Conservation (phyloP, 2,888 invertebrate species). For the Hypercompe scribonia region DNA sequence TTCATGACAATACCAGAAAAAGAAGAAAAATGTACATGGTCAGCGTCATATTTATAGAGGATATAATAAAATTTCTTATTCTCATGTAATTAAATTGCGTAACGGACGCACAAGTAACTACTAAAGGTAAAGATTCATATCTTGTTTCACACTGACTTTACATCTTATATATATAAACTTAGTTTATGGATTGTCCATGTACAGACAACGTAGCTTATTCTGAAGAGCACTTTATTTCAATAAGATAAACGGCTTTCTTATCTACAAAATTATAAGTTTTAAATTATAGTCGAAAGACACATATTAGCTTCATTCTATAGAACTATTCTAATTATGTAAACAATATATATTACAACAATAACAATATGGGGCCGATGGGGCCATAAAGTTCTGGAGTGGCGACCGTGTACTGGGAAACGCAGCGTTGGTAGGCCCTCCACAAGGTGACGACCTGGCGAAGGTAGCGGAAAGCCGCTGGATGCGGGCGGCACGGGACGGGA, state of each 20-base stretch:
- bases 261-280: not conserved
- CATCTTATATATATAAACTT: not conserved
- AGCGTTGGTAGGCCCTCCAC: too few relatives aligned
- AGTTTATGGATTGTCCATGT: not conserved
- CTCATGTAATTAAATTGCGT: not conserved
- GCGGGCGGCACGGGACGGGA: too few relatives aligned
- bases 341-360: too few relatives aligned
- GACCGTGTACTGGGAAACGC: too few relatives aligned
- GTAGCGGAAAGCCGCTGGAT: too few relatives aligned
- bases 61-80: constrained; percentile 13
- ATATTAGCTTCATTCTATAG: too few relatives aligned
- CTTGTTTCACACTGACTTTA: not conserved
- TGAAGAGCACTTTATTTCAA: not conserved
- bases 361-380: too few relatives aligned
- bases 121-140: constrained; percentile 3
- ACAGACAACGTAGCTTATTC: not conserved
- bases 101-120: not conserved
- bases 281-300: too few relatives aligned
- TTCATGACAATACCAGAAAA: not conserved
- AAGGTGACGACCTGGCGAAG: too few relatives aligned
- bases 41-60: constrained; percentile 20
- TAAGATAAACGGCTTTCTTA: not conserved
- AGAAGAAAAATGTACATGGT: constrained; percentile 1
- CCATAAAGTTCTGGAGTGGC: too few relatives aligned
- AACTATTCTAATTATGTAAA: too few relatives aligned